These are phyloP conservation scores for Xiphophorus hellerii DNA, from an alignment of 2,113 vertebrate species.

Conservation along the genomic window DNA sequence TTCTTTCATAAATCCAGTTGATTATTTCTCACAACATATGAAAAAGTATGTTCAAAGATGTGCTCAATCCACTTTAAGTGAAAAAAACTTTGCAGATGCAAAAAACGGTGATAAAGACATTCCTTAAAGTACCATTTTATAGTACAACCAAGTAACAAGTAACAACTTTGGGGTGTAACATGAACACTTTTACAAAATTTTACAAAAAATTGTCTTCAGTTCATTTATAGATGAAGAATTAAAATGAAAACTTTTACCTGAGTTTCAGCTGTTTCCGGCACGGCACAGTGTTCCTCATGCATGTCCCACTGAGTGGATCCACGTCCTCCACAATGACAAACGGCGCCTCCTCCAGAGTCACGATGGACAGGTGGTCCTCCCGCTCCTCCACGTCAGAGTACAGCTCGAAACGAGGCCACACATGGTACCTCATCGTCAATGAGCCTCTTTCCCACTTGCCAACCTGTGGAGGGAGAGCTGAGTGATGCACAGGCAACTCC, in stretches of 20 bases:
- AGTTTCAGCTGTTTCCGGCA: constrained; percentile 93
- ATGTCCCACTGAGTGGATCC: constrained; percentile 96
- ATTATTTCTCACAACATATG: too few relatives aligned
- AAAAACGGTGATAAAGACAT: too few relatives aligned
- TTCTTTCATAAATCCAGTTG: too few relatives aligned
- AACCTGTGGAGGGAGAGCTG: constrained; percentile 81
- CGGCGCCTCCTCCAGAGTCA: constrained; percentile 96
- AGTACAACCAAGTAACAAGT: too few relatives aligned
- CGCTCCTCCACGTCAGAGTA: constrained; percentile 90
- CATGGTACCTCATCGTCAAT: constrained; percentile 95
- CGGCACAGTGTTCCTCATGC: constrained; percentile 99
- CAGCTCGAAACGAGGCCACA: constrained; percentile 96
- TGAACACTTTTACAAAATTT: neutral
- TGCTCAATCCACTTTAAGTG: neutral
- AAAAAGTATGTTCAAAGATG: too few relatives aligned
- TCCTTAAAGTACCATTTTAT: too few relatives aligned
- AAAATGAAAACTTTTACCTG: constrained; percentile 60
- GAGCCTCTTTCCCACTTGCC: constrained; percentile 98
- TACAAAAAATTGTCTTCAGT: neutral
- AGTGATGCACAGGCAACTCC: constrained; percentile 38
- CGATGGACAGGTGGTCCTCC: constrained; percentile 96
- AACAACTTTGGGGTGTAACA: neutral
- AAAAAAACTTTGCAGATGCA: neutral
- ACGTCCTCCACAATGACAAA: constrained; percentile 99
- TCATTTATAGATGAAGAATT: neutral